Percentiles rank a stretch among this genome's conserved stretches.
Evolutionary conservation across 2,113 vertebrate species (phyloP).

Genomic region (Ramphastos sulfuratus): DNA sequence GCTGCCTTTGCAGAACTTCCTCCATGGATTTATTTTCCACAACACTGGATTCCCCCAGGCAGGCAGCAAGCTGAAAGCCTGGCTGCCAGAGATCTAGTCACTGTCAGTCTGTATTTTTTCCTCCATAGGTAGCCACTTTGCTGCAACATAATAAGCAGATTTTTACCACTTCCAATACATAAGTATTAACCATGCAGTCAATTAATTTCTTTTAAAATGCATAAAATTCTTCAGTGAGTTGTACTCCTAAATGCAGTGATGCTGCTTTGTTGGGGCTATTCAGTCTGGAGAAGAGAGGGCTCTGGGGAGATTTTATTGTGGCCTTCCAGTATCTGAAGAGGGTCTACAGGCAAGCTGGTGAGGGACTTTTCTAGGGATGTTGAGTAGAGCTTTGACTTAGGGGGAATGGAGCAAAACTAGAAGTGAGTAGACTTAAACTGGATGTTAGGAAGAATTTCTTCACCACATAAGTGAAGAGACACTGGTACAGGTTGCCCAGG

Average conservation of each 20-base stretch:
- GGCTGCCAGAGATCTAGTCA: neutral
- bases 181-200: neutral
- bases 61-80: neutral
- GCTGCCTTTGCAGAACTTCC: neutral
- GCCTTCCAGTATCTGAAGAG: too few species aligned
- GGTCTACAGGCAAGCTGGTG: too few species aligned
- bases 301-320: too few species aligned
- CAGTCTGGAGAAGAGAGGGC: too few species aligned
- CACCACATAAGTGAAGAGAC: too few species aligned
- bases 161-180: neutral
- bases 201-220: neutral
- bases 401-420: too few species aligned
- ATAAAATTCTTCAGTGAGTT: neutral
- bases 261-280: neutral
- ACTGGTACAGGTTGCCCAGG: too few species aligned
- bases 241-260: neutral
- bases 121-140: neutral
- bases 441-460: too few species aligned
- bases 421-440: too few species aligned
- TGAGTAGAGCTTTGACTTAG: too few species aligned
- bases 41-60: slow-evolving; percentile 15
- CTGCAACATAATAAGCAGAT: neutral
- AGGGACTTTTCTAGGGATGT: too few species aligned
- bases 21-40: slow-evolving; percentile 7
- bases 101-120: slow-evolving; percentile 2